Evolutionary conservation across 2,797 vertebrate genomes (phyloP).

Genomic region (Decapterus maruadsi): DNA sequence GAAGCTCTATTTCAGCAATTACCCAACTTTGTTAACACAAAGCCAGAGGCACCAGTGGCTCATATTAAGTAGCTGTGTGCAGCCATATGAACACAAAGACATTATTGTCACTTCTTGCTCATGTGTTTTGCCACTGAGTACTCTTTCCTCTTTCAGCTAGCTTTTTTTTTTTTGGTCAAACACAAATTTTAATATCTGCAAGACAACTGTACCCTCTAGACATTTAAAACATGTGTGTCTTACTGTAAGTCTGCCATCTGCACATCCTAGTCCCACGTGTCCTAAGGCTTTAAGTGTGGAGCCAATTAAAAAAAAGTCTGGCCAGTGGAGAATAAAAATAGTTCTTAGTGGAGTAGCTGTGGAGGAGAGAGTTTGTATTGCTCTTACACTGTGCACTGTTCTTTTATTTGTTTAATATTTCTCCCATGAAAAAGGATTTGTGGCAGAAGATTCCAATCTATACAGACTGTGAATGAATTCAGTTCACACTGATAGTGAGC

Average conservation of each 20-base stretch:
- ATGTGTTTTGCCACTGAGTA: no score
- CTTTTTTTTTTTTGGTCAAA: not conserved
- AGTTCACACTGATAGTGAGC: not conserved
- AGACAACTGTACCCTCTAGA: slow-evolving; percentile 17
- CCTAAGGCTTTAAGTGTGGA: not conserved
- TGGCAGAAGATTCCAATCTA: not conserved
- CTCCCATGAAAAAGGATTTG: no score
- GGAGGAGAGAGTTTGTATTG: not conserved
- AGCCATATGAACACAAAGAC: slow-evolving; percentile 13
- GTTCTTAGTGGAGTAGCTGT: not conserved
- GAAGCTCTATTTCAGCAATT: slow-evolving; percentile 29
- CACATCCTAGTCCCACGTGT: not conserved
- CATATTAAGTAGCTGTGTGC: not conserved
- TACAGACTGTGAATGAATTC: not conserved
- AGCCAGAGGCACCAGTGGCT: not conserved
- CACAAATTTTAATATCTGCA: slow-evolving; percentile 12
- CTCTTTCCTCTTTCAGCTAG: not conserved
- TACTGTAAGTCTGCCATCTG: slow-evolving; percentile 32
- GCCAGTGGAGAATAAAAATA: not conserved
- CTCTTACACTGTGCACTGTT: not conserved
- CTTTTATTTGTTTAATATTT: not conserved
- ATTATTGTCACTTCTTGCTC: not conserved
- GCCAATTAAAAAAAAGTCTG: not conserved
- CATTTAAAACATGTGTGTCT: slow-evolving; percentile 23
- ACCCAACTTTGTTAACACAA: slow-evolving; percentile 1